Base-by-base conservation (phyloP, 2,113 vertebrate species). In the Odobenus rosmarus region DNA sequence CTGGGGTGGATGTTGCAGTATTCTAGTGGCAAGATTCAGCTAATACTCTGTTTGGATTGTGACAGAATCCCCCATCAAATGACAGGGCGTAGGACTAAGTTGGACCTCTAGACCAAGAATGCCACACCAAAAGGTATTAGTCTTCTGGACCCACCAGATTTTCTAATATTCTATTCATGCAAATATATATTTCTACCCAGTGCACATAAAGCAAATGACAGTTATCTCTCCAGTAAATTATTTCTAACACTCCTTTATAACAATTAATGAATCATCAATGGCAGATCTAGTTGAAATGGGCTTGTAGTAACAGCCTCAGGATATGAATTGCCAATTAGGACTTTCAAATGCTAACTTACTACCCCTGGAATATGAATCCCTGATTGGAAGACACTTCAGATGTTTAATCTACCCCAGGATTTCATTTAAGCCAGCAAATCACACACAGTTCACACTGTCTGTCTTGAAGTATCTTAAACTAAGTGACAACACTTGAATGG, bases 361-460 rank as follows among this genome's bases (percentile, higher is more conserved):
- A 42, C 3, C 57, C 12, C 18, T 51, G 16, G 36, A 96, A 9
- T 71, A 69, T 51, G 15, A 71, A 57, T 49, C 18, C 51, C 21
- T 51, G 13, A 59, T 39, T 82, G 36, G 42, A 19, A 87, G 49
- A 64, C 19, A 39, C 55, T 82, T 83, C 28, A 84, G 57, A 80
- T 95, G 26, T 93, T 64, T 72, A 71, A 33, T 59, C 61, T 42
- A 77, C 24, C 13, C 51, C 33, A 88, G 26, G 14, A 81, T 86
- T 80, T 95, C 26, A 71, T 86, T 79, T 83, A 92, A 92, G 59
- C 67, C 80, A 92, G 55, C 13, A 84, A 89, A 72, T 62, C 9
- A 71, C 67, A 46, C 64, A 80, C 24, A 49, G 80, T 64, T 93
- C 55, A 88, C 62, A 36, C 12, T 51, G 11, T 69, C 23, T 71